Evolutionary conservation across 1,140 invertebrate species (phyloP).

Genomic region (Pogonognathellus flavescens): DNA sequence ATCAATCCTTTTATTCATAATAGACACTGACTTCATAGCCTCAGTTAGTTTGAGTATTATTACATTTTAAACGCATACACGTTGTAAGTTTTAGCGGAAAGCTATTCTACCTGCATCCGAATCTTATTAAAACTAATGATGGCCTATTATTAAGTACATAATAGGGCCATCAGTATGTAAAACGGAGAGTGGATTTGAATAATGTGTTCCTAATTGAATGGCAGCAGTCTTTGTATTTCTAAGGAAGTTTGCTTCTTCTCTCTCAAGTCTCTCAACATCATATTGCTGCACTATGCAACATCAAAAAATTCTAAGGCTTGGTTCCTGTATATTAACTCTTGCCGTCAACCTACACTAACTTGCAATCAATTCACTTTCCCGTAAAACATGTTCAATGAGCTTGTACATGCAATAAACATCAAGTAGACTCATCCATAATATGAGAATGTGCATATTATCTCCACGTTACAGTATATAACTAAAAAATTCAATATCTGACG

Average conservation of each 20-base stretch:
- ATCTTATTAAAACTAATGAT: constrained; percentile 48
- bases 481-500: no score
- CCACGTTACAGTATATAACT: no score
- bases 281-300: not conserved
- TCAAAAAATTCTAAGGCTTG: not conserved
- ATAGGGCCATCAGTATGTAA: constrained; percentile 42
- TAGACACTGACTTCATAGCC: no score
- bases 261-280: no score
- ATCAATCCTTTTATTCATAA: constrained; percentile 1
- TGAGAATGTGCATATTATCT: no score
- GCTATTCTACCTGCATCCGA: constrained; percentile 31
- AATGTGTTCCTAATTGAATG: constrained; percentile 46
- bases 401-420: not conserved
- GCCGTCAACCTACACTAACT: not conserved
- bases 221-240: constrained; percentile 9
- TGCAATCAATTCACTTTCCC: constrained; percentile 9
- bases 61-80: not conserved
- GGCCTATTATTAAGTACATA: constrained; percentile 51
- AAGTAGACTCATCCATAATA: no score
- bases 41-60: no score
- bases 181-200: constrained; percentile 30
- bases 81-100: not conserved
- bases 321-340: constrained; percentile 1
- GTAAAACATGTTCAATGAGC: constrained; percentile 16
- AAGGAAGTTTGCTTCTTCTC: not conserved